These are phyloP conservation scores for Copidosoma floridanum DNA, from an alignment of 1,140 invertebrate species.

Conservation along the genomic window DNA sequence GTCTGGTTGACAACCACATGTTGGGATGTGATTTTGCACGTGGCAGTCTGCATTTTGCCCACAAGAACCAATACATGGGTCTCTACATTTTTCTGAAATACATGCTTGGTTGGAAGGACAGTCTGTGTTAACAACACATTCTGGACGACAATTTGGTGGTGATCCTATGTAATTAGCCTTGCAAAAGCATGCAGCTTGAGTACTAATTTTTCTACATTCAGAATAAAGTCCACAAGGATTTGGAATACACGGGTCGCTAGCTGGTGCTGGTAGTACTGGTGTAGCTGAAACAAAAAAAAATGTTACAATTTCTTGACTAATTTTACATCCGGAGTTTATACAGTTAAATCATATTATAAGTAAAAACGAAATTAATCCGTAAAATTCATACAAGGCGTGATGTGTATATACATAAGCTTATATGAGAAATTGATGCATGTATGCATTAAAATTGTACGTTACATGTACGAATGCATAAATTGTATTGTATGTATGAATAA, in stretches of 20 bases:
- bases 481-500: too few species aligned
- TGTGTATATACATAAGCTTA: too few species aligned
- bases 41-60: conserved; percentile 68
- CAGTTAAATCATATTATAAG: conserved; percentile 28
- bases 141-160: conserved; percentile 61
- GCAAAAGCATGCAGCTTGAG: conserved; percentile 62
- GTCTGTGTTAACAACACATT: conserved; percentile 60
- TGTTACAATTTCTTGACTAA: neutral
- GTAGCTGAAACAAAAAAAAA: conserved; percentile 15
- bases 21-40: conserved; percentile 75
- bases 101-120: conserved; percentile 59
- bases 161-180: conserved; percentile 57
- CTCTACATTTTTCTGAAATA: conserved; percentile 65
- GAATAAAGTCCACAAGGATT: conserved; percentile 60
- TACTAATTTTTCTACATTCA: conserved; percentile 55
- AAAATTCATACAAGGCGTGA: too few species aligned
- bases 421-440: neutral
- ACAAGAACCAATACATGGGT: conserved; percentile 71
- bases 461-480: too few species aligned
- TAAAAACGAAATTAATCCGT: too few species aligned
- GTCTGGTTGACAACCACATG: conserved; percentile 66
- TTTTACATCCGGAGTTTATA: too few species aligned
- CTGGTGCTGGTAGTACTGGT: conserved; percentile 31
- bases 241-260: conserved; percentile 51
- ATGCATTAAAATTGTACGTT: too few species aligned